A percentile compares a stretch with the other conserved stretches of the same genome.
Conservation (phyloP, 2,888 invertebrate genomes). For the Cantharis flavilabris region DNA sequence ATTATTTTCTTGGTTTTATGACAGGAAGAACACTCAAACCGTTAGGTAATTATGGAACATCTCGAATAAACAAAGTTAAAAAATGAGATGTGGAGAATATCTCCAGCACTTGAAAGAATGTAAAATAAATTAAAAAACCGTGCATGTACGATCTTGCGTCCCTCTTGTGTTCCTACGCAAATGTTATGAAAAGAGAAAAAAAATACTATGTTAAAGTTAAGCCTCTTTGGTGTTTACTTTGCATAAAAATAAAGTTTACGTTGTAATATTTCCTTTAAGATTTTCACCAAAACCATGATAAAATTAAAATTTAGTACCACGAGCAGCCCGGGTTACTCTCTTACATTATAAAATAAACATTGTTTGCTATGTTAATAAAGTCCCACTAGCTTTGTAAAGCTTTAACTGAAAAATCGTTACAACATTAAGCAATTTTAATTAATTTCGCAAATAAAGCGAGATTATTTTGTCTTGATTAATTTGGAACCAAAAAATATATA, state of each 20-base stretch:
- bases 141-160: not conserved
- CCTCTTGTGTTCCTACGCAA: not conserved
- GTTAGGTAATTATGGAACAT: not conserved
- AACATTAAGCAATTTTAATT: not conserved
- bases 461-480: not conserved
- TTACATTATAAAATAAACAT: not conserved
- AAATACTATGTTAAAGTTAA: not conserved
- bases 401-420: not conserved
- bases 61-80: not conserved
- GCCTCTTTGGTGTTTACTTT: not conserved
- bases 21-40: not conserved
- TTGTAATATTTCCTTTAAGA: not conserved
- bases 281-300: not conserved
- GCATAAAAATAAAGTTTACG: conserved; percentile 1
- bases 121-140: not conserved
- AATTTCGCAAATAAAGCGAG: not conserved
- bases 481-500: not conserved
- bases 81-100: not conserved
- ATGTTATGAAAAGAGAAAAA: not conserved
- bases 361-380: not conserved
- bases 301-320: conserved; percentile 1
- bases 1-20: not conserved
- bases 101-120: not conserved
- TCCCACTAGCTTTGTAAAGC: not conserved
- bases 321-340: not conserved